Evolutionary conservation across 2,797 vertebrate genomes (phyloP).

Genomic region (Molossus molossus): DNA sequence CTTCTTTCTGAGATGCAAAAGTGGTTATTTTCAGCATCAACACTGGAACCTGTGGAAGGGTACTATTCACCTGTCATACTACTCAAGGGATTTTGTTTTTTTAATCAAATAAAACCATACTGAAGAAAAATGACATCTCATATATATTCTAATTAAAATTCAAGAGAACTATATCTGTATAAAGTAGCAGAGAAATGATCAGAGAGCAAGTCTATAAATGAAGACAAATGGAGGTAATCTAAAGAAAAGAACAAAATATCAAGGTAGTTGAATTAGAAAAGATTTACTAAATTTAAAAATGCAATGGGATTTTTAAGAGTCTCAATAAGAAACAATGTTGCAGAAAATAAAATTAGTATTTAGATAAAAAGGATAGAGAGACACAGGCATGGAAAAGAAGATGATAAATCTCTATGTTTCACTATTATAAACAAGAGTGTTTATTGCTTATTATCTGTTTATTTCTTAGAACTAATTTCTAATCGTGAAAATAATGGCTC

Average conservation of each 20-base stretch:
- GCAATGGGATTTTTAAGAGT: neutral
- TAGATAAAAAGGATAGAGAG: neutral
- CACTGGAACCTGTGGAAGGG: neutral
- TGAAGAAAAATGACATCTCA: neutral
- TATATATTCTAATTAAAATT: neutral
- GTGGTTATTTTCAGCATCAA: neutral
- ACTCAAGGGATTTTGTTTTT: neutral
- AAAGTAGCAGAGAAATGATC: constrained; percentile 3
- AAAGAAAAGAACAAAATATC: neutral
- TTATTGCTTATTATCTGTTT: neutral
- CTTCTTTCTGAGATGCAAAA: neutral
- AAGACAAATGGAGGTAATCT: neutral
- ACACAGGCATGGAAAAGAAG: neutral
- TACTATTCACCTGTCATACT: neutral
- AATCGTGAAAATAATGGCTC: constrained; percentile 1
- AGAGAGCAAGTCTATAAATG: neutral
- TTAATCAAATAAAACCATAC: neutral
- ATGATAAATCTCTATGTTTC: neutral
- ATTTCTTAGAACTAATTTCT: constrained; percentile 4
- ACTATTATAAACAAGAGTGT: neutral
- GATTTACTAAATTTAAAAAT: neutral
- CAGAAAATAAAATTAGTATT: constrained; percentile 34
- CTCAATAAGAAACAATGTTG: neutral
- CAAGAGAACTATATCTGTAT: neutral
- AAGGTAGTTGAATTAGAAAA: constrained; percentile 36